Conservation (phyloP, 2,888 invertebrate species). For the Cephalotes varians region DNA sequence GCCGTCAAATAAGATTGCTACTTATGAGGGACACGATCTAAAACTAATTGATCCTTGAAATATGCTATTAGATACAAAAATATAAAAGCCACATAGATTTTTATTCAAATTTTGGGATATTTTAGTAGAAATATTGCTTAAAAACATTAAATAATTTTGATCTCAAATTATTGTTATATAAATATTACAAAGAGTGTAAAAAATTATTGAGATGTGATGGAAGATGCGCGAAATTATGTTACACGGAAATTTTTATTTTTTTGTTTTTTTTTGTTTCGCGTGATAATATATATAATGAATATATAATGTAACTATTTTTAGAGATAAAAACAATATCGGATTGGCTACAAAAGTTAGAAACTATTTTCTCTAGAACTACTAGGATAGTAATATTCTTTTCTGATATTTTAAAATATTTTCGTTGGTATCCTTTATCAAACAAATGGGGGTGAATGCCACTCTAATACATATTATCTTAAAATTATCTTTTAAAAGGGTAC, state of each 20-base stretch:
- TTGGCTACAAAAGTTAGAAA: not conserved
- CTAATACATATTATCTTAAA: not conserved
- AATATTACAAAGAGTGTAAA: not conserved
- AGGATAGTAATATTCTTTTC: not conserved
- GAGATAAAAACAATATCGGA: not conserved
- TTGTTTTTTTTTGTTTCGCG: constrained; percentile 1
- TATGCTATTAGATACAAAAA: not conserved
- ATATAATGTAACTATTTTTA: not conserved
- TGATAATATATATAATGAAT: not conserved
- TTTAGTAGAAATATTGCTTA: not conserved
- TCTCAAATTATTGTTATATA: not conserved
- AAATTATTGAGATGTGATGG: not conserved
- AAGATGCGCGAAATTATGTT: not conserved
- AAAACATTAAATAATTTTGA: not conserved
- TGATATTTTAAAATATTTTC: not conserved
- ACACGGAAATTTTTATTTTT: not conserved
- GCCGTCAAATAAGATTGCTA: constrained; percentile 58
- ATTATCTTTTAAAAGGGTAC: not conserved
- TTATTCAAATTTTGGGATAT: not conserved
- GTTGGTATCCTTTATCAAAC: not conserved
- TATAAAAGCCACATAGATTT: not conserved
- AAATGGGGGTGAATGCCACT: not conserved
- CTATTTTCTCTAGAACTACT: not conserved
- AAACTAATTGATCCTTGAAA: constrained; percentile 25
- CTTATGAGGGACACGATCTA: not conserved